These are phyloP conservation scores for Chironomus striatipennis DNA, from an alignment of 1,140 invertebrate genomes.

Conservation along the genomic window DNA sequence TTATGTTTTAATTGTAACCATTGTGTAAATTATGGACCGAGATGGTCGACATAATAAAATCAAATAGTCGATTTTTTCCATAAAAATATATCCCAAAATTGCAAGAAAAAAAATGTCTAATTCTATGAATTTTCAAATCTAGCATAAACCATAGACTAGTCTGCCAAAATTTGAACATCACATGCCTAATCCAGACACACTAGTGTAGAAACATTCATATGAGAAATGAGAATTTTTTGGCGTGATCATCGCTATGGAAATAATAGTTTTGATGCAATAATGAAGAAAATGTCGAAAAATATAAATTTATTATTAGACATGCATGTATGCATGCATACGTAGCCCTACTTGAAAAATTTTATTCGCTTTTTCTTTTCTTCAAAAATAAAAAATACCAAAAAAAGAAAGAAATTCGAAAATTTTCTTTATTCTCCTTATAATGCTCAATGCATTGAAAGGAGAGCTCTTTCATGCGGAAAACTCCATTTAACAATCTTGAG, in stretches of 20 bases:
- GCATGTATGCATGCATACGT: too few species aligned
- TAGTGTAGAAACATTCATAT: too few species aligned
- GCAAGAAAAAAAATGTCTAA: too few species aligned
- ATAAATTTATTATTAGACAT: background rate
- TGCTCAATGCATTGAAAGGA: background rate
- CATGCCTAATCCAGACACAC: too few species aligned
- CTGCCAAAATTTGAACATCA: too few species aligned
- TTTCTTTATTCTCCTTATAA: background rate
- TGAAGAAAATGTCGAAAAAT: background rate
- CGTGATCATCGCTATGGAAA: conserved; percentile 7
- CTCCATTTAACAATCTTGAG: background rate
- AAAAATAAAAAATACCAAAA: background rate
- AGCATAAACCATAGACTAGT: too few species aligned
- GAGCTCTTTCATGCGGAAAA: conserved; percentile 11
- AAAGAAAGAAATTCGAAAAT: background rate
- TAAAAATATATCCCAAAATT: too few species aligned
- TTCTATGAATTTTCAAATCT: too few species aligned
- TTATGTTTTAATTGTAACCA: too few species aligned
- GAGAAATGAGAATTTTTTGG: background rate
- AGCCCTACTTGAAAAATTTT: background rate
- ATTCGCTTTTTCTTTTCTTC: background rate
- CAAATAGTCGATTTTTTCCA: too few species aligned
- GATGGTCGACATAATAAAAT: too few species aligned
- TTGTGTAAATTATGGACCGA: too few species aligned
- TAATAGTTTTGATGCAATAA: conserved; percentile 1